Percentiles rank a stretch among this genome's conserved stretches.
These are phyloP conservation scores for Julus scandinavius DNA, from an alignment of 2,888 invertebrate genomes.

Conservation along the genomic window DNA sequence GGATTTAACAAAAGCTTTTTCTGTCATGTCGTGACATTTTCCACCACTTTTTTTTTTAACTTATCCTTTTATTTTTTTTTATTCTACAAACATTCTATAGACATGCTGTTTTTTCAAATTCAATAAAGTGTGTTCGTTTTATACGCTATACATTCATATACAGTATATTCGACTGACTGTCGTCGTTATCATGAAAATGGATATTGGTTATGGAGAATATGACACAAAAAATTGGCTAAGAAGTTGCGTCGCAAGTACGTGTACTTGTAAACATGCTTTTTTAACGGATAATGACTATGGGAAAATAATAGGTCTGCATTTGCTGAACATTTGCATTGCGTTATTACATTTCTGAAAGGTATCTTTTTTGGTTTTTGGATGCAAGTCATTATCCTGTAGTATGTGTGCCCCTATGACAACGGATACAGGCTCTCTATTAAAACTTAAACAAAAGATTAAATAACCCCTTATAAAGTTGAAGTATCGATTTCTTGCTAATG, in stretches of 20 bases:
- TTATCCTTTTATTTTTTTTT: not conserved
- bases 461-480: not conserved
- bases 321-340: not conserved
- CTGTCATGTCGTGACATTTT: not conserved
- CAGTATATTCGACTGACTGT: not conserved
- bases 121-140: not conserved
- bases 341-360: not conserved
- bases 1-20: not conserved
- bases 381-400: not conserved
- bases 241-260: not conserved
- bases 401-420: not conserved
- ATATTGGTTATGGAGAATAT: not conserved
- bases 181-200: not conserved
- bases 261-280: not conserved
- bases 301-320: not conserved
- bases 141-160: not conserved
- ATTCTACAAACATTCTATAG: not conserved
- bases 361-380: conserved; percentile 19
- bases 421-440: not conserved
- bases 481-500: conserved; percentile 26
- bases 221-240: not conserved
- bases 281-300: not conserved
- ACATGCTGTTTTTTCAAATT: not conserved
- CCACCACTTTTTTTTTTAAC: not conserved
- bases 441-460: not conserved